Evolutionary conservation across 92 coral and sea anemone species (phyloP).

Genomic region (Heliopora coerulea): DNA sequence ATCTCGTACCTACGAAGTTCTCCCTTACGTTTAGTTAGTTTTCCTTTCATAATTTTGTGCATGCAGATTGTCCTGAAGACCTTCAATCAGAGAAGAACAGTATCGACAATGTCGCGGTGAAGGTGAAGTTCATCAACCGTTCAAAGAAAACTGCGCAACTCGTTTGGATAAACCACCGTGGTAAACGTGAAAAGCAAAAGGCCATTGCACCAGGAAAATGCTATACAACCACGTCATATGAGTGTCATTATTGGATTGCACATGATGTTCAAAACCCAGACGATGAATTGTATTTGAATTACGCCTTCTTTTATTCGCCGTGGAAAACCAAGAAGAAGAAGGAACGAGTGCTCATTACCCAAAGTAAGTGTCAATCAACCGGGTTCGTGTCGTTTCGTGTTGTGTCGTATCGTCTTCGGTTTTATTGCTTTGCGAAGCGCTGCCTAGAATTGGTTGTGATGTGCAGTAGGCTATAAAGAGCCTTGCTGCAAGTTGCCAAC

Average conservation of each 20-base stretch:
- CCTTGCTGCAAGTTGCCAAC: no score
- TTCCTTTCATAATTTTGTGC: no score
- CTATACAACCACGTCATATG: slow-evolving; percentile 75
- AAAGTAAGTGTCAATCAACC: slow-evolving; percentile 53
- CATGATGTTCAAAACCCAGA: slow-evolving; percentile 64
- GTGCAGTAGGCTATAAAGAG: no score
- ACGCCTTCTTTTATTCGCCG: slow-evolving; percentile 76
- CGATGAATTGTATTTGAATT: slow-evolving; percentile 72
- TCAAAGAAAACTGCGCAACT: slow-evolving; percentile 60
- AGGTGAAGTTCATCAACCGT: slow-evolving; percentile 86
- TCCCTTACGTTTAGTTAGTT: no score
- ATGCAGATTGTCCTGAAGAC: neutral
- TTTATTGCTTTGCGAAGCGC: neutral
- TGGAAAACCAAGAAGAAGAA: slow-evolving; percentile 53
- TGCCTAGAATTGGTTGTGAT: no score
- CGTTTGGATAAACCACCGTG: slow-evolving; percentile 77
- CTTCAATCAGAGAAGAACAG: slow-evolving; percentile 30
- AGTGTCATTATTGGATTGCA: slow-evolving; percentile 87
- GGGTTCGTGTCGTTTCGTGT: neutral
- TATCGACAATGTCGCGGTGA: slow-evolving; percentile 50
- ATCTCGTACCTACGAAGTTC: no score
- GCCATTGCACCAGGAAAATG: slow-evolving; percentile 73
- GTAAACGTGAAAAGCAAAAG: slow-evolving; percentile 72
- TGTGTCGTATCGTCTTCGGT: neutral
- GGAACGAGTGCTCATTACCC: slow-evolving; percentile 86